Evolutionary conservation across 2,797 vertebrate species (phyloP).

Genomic region (Staurois parvus): DNA sequence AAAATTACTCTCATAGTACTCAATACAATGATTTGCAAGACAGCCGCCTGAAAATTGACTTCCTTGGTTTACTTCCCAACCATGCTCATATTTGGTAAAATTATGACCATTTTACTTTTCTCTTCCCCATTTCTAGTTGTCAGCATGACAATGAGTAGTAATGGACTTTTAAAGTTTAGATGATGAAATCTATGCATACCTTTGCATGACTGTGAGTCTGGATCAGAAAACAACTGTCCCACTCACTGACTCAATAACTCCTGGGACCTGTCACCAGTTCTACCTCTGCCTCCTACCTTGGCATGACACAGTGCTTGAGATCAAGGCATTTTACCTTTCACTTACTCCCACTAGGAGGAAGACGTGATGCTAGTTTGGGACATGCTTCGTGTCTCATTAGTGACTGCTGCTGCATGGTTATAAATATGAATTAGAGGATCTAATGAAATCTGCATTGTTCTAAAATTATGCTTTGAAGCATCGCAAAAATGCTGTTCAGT

Average conservation of each 20-base stretch:
- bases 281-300: slow-evolving; percentile 19
- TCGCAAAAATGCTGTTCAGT: slow-evolving; percentile 13
- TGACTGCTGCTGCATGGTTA: slow-evolving; percentile 38
- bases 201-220: neutral
- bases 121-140: no score
- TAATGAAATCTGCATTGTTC: slow-evolving; percentile 26
- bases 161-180: neutral
- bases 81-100: no score
- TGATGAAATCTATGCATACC: no score
- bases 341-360: slow-evolving; percentile 36
- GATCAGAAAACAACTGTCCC: slow-evolving; percentile 5
- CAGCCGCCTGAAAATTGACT: no score
- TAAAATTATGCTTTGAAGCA: slow-evolving; percentile 14
- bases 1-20: no score
- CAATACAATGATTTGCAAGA: no score
- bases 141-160: neutral
- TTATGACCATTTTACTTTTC: no score
- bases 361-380: slow-evolving; percentile 10
- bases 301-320: slow-evolving; percentile 36
- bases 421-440: slow-evolving; percentile 40
- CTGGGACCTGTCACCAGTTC: slow-evolving; percentile 3
- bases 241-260: neutral
- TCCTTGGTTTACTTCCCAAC: no score
- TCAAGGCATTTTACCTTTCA: slow-evolving; percentile 33
- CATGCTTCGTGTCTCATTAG: slow-evolving; percentile 38